Evolutionary conservation across 2,113 vertebrate species (phyloP).

Genomic region (Cyprinodon tularosa): DNA sequence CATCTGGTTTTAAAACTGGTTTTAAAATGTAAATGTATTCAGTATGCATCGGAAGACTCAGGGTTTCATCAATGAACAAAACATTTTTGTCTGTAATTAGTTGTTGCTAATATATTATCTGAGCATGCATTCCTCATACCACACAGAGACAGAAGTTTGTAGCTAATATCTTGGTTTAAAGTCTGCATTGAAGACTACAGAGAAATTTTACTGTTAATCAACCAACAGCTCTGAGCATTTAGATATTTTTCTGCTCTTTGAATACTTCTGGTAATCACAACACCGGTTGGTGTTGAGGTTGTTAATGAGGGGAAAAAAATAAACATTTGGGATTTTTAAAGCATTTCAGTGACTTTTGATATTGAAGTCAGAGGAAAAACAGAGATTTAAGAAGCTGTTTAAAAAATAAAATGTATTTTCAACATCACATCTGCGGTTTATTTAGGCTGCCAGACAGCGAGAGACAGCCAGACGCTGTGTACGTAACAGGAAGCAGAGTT

Average conservation of each 20-base stretch:
- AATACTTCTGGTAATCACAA: neutral
- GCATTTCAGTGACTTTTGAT: too few species aligned
- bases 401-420: too few species aligned
- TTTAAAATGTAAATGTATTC: conserved; percentile 64
- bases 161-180: too few species aligned
- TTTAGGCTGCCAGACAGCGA: too few species aligned
- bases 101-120: neutral
- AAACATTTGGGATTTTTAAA: too few species aligned
- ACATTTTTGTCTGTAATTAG: neutral
- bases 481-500: too few species aligned
- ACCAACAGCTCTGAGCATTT: neutral
- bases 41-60: conserved; percentile 45
- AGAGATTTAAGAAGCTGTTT: too few species aligned
- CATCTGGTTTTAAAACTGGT: conserved; percentile 17
- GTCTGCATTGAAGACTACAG: neutral
- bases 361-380: too few species aligned
- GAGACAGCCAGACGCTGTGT: too few species aligned
- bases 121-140: neutral
- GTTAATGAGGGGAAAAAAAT: too few species aligned
- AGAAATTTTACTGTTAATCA: neutral
- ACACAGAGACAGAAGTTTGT: neutral
- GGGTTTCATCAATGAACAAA: conserved; percentile 40
- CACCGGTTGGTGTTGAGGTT: neutral
- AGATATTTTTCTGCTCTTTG: neutral
- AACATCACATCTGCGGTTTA: too few species aligned